Base-by-base conservation (phyloP, 2,888 invertebrate genomes). In the Melieria crassipennis region DNA sequence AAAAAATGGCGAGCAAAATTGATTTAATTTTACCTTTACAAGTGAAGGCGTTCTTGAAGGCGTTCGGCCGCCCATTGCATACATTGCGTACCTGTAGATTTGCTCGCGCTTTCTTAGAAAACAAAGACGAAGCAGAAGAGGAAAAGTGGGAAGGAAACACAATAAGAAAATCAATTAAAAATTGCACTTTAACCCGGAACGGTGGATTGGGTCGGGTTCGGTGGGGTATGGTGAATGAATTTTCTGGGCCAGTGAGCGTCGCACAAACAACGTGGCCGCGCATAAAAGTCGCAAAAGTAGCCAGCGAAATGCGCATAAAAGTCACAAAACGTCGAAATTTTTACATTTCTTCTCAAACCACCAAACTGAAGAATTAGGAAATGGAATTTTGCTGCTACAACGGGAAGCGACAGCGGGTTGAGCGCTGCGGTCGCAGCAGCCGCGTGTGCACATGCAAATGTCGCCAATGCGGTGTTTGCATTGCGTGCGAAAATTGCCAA, bases 161-260 rank as follows among this genome's bases (percentile, higher is more conserved):
- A 45, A 63, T 48, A 71, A 75, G 71, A 73, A 75, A 77, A 75
- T 76, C 77, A 77, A 77, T 77, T 77, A 76, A 75, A 75, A 73
- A 75, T 65, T 71, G 73, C 74, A 69, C 69, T 71, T 75, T 74
- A 73, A 60, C 57, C 58, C 43, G 47, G 57, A 43, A 13, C 46
- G 58, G n/a, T 30, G 30, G 30, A 30, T 30, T 2, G 1, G 1
- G 30, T 30, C 30, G 30, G 30, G 30, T 30, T 30, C 3, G 30
- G 30, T 30, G 30, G 30, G 30, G 30, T 3, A 30, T 30, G 73
- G 75, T 76, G 74, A 75, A 78, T 78, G 75, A 75, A 77, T 77
- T 76, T 76, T 71, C 75, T 75, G 74, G 73, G 74, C 76, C 74
- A 73, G 73, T 73, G 77, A 75, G 73, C 76, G 74, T 70, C 67